Base-by-base conservation (phyloP, 2,888 invertebrate species). In the Heliconius charithonia region DNA sequence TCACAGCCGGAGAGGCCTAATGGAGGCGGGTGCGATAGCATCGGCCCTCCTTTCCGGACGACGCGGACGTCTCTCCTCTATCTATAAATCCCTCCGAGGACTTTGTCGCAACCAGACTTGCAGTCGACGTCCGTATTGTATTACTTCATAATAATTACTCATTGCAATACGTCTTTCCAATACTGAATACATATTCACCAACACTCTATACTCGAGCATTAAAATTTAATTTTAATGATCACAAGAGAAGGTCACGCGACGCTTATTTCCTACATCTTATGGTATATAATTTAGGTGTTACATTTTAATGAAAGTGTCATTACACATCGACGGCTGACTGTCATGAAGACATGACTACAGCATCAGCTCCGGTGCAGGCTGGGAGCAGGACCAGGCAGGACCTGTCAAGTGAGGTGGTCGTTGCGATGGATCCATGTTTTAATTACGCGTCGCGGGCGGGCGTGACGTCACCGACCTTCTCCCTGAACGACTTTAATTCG, bases 1-100 rank as follows among this genome's bases (percentile, higher is more conserved):
- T 84, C 83, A 82, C 81, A 79, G 81, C 76, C 78, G 81, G 80
- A 82, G 81, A 81, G 76, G 77, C 80, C 82, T 83, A 84, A 82
- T 82, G 83, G 82, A 82, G 80, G 78, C 82, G 76, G 78, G 80
- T 75, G 79, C 73, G 81, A 81, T 81, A 81, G 66, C 78, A 81
- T 81, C 81, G 73, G 51, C 73, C 79, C 75, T 75, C 80, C 81
- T 81, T 77, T 77, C 74, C 67, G 80, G 80, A 81, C 66, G 77
- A 78, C 72, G 67, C 37, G 37, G 37, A 37, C 37, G 37, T 72
- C 41, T 41, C 45, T 67, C n/a, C 67, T 32, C 32, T 27, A 63
- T 66, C 77, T 75, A 78, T 80, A 80, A 80, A 80, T 80, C 80
- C 77, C 78, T 79, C 76, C 16, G 78, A 65, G 69, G 72, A 56